These are phyloP conservation scores for Astropecten irregularis DNA, from an alignment of 53 echinoderm and acorn worm species.

Conservation along the genomic window DNA sequence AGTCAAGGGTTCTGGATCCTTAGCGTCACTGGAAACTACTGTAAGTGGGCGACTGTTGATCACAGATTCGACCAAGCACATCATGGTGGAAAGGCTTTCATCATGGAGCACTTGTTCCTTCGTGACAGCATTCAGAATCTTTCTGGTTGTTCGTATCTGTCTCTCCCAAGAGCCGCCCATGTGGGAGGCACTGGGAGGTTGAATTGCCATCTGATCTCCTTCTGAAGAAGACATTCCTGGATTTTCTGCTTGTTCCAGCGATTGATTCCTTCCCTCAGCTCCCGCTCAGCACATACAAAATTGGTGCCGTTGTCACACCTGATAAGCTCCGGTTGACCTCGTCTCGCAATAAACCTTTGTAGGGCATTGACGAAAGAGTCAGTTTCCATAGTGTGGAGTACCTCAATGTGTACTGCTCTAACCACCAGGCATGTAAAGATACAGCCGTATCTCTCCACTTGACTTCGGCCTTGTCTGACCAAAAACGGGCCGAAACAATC, in stretches of 20 bases:
- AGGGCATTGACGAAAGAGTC: slow-evolving; percentile 73
- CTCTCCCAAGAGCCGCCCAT: slow-evolving; percentile 76
- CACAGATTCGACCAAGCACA: slow-evolving; percentile 18
- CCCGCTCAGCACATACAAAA: slow-evolving; percentile 67
- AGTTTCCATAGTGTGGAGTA: slow-evolving; percentile 31
- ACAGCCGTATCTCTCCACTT: slow-evolving; percentile 51
- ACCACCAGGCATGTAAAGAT: slow-evolving; percentile 48
- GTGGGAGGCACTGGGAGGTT: slow-evolving; percentile 69
- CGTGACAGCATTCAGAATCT: slow-evolving; percentile 54
- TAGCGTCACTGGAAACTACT: slow-evolving; percentile 24
- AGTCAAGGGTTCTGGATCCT: slow-evolving; percentile 21
- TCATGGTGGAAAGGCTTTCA: slow-evolving; percentile 52
- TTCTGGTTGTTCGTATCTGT: slow-evolving; percentile 53
- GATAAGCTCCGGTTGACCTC: slow-evolving; percentile 62
- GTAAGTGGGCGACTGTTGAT: slow-evolving; percentile 54
- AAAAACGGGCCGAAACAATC: slow-evolving; percentile 60
- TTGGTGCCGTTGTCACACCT: slow-evolving; percentile 80
- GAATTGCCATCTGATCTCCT: slow-evolving; percentile 71
- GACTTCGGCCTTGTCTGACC: slow-evolving; percentile 51
- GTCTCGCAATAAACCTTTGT: slow-evolving; percentile 63
- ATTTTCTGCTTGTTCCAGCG: slow-evolving; percentile 59
- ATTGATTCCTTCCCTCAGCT: slow-evolving; percentile 50
- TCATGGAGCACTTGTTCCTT: slow-evolving; percentile 65
- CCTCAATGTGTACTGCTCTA: slow-evolving; percentile 54
- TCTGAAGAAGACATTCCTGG: slow-evolving; percentile 42